A percentile compares a stretch with the other conserved stretches of the same genome.
phyloP scores from a whole-genome alignment of 1,140 invertebrate species.

The Amyelois transitella region DNA sequence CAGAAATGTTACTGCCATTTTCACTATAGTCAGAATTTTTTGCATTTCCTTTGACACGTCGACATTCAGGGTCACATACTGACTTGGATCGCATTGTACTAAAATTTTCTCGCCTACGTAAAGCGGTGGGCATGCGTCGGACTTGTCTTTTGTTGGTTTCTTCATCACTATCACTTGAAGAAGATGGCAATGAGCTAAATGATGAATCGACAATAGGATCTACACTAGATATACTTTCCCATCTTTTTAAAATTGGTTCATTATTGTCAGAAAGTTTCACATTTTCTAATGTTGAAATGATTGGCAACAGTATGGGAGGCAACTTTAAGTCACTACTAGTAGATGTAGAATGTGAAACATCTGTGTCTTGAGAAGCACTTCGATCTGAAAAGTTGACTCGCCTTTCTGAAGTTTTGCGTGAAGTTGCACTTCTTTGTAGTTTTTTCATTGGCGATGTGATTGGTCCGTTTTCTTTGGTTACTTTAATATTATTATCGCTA shows the following conservation, averaged over 20 bases:
- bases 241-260: conserved; percentile 59
- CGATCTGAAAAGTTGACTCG: conserved; percentile 70
- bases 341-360: conserved; percentile 72
- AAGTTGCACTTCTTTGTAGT: conserved; percentile 57
- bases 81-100: conserved; percentile 63
- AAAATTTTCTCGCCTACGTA: conserved; percentile 59
- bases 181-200: conserved; percentile 75
- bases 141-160: conserved; percentile 53
- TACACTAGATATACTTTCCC: conserved; percentile 77
- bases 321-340: conserved; percentile 76
- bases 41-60: conserved; percentile 31
- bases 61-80: conserved; percentile 67
- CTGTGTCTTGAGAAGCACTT: conserved; percentile 76
- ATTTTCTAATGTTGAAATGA: conserved; percentile 74
- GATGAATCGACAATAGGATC: conserved; percentile 81
- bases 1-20: conserved; percentile 64
- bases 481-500: conserved; percentile 34
- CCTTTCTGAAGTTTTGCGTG: conserved; percentile 53
- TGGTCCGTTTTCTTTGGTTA: conserved; percentile 15
- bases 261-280: conserved; percentile 47
- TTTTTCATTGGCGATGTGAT: conserved; percentile 33
- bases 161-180: conserved; percentile 73
- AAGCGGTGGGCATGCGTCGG: conserved; percentile 52
- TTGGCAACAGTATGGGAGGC: conserved; percentile 82
- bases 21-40: conserved; percentile 64